These are phyloP conservation scores for Hyles euphorbiae DNA, from an alignment of 1,140 invertebrate species.

Conservation along the genomic window DNA sequence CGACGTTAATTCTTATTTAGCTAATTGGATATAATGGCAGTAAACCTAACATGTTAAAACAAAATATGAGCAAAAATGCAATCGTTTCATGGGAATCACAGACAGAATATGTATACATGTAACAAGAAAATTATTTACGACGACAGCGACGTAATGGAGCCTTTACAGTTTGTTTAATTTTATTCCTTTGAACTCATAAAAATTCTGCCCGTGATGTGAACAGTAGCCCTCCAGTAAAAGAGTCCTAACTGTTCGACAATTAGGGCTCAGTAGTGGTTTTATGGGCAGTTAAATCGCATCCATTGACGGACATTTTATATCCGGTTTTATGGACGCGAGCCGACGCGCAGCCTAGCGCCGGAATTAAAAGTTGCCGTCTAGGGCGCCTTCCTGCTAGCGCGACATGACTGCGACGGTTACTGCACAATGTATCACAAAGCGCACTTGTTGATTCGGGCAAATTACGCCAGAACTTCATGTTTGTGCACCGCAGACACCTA, in stretches of 20 bases:
- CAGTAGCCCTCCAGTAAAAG: conserved; percentile 30
- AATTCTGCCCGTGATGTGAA: conserved; percentile 31
- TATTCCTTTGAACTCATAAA: conserved; percentile 50
- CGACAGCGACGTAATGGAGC: neutral
- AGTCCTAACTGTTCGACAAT: conserved; percentile 41
- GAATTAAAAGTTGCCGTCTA: conserved; percentile 32
- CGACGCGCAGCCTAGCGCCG: conserved; percentile 11
- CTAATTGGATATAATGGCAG: no score
- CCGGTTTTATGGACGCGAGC: conserved; percentile 40
- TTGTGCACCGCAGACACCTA: no score
- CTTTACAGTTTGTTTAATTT: conserved; percentile 42
- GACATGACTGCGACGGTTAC: neutral
- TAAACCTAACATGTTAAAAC: no score
- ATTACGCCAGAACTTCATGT: no score
- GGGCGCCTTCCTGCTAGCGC: conserved; percentile 27
- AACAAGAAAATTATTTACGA: conserved; percentile 9
- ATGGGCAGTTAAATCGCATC: conserved; percentile 56
- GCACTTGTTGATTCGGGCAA: neutral
- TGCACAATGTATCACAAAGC: neutral
- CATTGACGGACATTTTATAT: conserved; percentile 49
- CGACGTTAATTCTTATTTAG: no score
- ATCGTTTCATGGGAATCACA: neutral
- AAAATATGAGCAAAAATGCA: conserved; percentile 1
- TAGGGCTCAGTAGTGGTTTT: conserved; percentile 58
- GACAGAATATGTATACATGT: neutral